Evolutionary conservation across 2,888 invertebrate genomes (phyloP), one percentile per base, ranked within the genome.

Genomic region (Pandemis cinnamomeana): DNA sequence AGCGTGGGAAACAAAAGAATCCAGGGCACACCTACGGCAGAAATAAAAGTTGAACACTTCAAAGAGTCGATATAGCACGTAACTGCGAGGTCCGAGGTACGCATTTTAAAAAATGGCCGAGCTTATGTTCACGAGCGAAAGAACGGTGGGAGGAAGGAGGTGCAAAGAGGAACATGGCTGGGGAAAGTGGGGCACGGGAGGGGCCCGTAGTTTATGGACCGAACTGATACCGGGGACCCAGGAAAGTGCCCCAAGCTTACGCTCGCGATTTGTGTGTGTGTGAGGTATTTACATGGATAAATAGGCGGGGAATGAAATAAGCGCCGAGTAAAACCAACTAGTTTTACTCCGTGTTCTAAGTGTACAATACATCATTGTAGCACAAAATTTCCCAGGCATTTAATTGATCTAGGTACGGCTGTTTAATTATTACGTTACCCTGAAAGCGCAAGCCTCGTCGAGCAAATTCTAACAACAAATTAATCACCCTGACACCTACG

Each of bases 71-170:
- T 91, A 86, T 88, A 87, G 86, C 87, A 86, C 83, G 80, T 81
- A 84, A 84, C 85, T 84, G 83, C 84, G 80, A 84, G 85, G 90
- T 90, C 89, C 89, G 86, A 87, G 81, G 85, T 85, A 92, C 91
- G 91, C 91, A 91, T 92, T 93, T 90, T 84, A 91, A 92, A 91
- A 92, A 91, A 92, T 91, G 85, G 88, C 88, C 83, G 86, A 88
- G 91, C 90, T 92, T 91, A 91, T 86, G 87, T 88, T 87, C 85
- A 84, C 84, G 80, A 82, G 84, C 83, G 86, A 82, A 84, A 85
- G 87, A 86, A 81, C 86, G 89, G 87, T 86, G 78, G 86, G 84
- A 82, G 85, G 83, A 84, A 81, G 87, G 82, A 79, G 81, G 80
- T 78, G 82, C 76, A 71, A 73, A 72, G 76, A 78, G 79, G 81